Base-by-base conservation (phyloP, 2,797 vertebrate species). In the Chaetophractus vellerosus region DNA sequence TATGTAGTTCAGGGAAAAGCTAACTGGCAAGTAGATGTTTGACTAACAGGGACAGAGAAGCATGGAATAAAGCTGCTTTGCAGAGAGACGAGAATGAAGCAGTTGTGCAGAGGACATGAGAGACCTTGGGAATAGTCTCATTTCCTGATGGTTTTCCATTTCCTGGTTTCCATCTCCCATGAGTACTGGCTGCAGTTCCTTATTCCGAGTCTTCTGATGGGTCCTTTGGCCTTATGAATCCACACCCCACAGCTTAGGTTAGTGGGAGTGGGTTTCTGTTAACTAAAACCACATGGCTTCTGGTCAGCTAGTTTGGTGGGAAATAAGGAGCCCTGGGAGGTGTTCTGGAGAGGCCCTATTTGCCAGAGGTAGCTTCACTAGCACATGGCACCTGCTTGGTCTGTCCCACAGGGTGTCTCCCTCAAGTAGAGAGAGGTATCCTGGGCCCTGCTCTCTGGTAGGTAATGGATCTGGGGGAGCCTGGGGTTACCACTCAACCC, bases 231-330 rank as follows among this genome's bases (percentile, higher is more conserved):
- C 55, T 82, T 80, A 66, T 93, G 72, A 94, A 78, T 55, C 63
- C 21, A 33, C 31, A 24, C 1, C 12, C 2, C 5, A 10, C 45
- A 0, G 2, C 7, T 52, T 63, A 68, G 10, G 41, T 31, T 72
- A 75, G 24, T 41, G 26, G 50, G 64, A 71, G 33, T 74, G 72
- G 45, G 26, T 88, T 92, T 92, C 89, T 96, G 87, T 92, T 95
- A 68, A 92, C 48, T 68, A 76, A 96, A 94, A 91, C 85, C 78
- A 84, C n/a, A 88, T 92, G n/a, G 45, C 90, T 36, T 74, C 72
- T 88, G 91, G 55, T 45, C 9, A 31, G 9, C 24, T 23, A 24
- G 23, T 90, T 66, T 90, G 55, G 59, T 64, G 63, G 91, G 68
- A 91, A 85, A 14, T 85, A 64, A 41, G n/a, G n/a, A n/a, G 48